Evolutionary conservation across 2,113 vertebrate genomes (phyloP).

Genomic region (Meleagris gallopavo): DNA sequence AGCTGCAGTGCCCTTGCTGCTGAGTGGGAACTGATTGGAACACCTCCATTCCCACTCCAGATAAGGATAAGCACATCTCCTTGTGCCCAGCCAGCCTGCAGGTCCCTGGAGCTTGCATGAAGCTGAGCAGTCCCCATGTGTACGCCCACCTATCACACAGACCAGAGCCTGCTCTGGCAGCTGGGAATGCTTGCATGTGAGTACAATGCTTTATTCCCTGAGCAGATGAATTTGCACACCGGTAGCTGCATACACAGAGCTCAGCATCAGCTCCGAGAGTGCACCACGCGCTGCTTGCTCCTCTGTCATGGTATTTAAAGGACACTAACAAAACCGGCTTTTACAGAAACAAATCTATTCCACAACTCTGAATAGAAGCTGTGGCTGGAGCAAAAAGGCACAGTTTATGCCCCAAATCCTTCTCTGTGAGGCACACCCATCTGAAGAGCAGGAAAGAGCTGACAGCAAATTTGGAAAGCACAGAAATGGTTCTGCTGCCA

Average conservation of each 20-base stretch:
- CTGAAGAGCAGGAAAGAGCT: background rate
- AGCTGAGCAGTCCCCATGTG: background rate
- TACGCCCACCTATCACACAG: background rate
- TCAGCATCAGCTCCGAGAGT: constrained; percentile 23
- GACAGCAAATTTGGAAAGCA: background rate
- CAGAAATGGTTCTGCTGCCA: background rate
- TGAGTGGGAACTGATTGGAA: background rate
- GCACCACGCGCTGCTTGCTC: background rate
- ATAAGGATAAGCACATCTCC: background rate
- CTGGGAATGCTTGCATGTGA: background rate
- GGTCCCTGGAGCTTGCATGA: background rate
- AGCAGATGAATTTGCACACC: constrained; percentile 48
- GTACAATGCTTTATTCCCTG: background rate
- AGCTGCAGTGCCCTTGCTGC: background rate
- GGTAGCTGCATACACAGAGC: constrained; percentile 12
- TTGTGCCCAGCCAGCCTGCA: background rate
- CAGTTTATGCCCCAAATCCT: background rate
- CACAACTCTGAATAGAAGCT: background rate
- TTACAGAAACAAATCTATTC: constrained; percentile 21
- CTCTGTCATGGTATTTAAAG: constrained; percentile 61
- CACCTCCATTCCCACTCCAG: background rate
- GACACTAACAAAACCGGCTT: background rate
- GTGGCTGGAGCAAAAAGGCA: constrained; percentile 16
- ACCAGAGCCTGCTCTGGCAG: background rate
- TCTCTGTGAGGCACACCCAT: background rate